Percentiles rank a stretch among this genome's conserved stretches.
Conservation (phyloP, 1,140 invertebrate species). For the Paraescarpia echinospica region DNA sequence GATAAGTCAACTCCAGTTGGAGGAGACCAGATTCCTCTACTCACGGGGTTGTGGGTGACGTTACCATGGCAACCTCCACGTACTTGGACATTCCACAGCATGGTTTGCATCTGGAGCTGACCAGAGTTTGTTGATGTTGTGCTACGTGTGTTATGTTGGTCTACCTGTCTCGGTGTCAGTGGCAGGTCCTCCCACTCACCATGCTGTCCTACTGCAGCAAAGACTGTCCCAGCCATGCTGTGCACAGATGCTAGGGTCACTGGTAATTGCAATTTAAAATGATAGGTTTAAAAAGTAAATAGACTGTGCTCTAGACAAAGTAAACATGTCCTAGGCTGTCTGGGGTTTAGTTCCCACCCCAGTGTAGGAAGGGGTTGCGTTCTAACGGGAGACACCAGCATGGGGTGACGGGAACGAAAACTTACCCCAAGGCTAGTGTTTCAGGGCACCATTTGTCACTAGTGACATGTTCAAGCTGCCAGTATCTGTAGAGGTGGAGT, state of each 20-base stretch:
- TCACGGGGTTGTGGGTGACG: not conserved
- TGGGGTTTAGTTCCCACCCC: not conserved
- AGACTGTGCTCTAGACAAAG: not conserved
- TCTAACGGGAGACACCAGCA: not conserved
- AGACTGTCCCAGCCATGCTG: not conserved
- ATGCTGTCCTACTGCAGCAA: not conserved
- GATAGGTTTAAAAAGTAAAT: not conserved
- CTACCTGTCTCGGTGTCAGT: too few relatives aligned
- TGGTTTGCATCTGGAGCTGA: not conserved
- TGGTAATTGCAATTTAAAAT: not conserved
- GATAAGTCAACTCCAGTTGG: not conserved
- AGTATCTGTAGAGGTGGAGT: not conserved
- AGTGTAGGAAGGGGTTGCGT: not conserved
- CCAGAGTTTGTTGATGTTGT: not conserved
- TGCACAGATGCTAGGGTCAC: not conserved
- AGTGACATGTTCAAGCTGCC: not conserved
- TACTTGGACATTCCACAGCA: not conserved
- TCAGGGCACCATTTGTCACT: not conserved
- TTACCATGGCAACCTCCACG: not conserved
- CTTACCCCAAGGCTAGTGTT: not conserved
- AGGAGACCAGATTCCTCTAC: not conserved
- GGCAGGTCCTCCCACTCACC: not conserved
- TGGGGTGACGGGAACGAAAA: not conserved
- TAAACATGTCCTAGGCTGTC: not conserved
- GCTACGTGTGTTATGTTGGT: not conserved